Evolutionary conservation across 2,113 vertebrate genomes (phyloP).

Genomic region (Indri indri): DNA sequence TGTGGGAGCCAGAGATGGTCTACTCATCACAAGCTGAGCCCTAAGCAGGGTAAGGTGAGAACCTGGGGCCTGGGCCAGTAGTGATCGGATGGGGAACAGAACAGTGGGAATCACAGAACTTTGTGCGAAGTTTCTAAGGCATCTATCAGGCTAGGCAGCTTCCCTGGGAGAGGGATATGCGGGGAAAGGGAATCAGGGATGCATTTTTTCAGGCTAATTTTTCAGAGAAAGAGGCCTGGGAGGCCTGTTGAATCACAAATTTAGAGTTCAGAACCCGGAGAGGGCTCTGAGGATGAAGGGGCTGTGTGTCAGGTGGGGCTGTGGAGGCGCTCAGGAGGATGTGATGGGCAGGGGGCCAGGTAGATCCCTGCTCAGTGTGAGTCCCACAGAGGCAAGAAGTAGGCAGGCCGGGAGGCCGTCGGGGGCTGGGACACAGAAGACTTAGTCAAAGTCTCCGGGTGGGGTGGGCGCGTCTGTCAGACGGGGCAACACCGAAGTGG

Average conservation of each 20-base stretch:
- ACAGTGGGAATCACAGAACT: neutral
- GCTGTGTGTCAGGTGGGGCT: neutral
- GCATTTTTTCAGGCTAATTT: neutral
- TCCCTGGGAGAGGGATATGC: neutral
- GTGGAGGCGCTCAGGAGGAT: neutral
- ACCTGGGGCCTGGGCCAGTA: neutral
- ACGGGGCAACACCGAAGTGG: neutral
- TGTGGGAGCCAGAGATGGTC: accelerated
- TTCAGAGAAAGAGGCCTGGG: neutral
- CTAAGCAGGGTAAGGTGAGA: neutral
- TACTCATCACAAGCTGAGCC: neutral
- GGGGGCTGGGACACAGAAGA: neutral
- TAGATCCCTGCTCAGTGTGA: neutral
- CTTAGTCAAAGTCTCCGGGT: slow-evolving; percentile 44
- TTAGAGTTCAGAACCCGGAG: neutral
- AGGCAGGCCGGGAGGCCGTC: neutral
- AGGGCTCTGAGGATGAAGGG: neutral
- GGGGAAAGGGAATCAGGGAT: neutral
- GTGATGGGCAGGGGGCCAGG: neutral
- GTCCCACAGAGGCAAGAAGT: neutral
- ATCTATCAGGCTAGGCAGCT: neutral
- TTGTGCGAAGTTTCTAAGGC: neutral
- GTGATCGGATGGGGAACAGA: neutral
- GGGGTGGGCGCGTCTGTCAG: slow-evolving; percentile 67
- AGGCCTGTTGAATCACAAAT: neutral